Evolutionary conservation across 2,888 invertebrate genomes (phyloP).

Genomic region (Cerastoderma edule): DNA sequence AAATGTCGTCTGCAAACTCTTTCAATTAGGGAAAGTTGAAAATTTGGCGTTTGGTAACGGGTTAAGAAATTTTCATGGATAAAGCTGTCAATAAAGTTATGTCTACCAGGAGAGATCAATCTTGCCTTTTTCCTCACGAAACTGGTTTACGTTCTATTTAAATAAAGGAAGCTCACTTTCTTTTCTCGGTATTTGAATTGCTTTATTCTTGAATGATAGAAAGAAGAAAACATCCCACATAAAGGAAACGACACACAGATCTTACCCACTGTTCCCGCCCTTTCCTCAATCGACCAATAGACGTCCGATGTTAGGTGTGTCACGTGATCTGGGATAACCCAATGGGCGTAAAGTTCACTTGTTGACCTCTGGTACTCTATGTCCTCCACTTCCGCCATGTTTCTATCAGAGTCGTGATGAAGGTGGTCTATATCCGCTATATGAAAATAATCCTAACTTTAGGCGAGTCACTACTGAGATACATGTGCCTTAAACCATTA

Average conservation of each 20-base stretch:
- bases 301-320: conserved; percentile 49
- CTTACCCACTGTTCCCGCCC: conserved; percentile 42
- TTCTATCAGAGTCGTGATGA: conserved; percentile 18
- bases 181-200: no score
- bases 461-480: background rate
- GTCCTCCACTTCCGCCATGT: conserved; percentile 43
- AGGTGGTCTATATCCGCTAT: background rate
- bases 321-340: conserved; percentile 44
- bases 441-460: background rate
- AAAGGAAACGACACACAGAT: background rate
- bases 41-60: no score
- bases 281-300: conserved; percentile 55
- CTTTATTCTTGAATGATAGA: no score
- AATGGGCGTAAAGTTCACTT: conserved; percentile 47
- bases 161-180: no score
- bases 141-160: no score
- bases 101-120: no score
- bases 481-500: background rate
- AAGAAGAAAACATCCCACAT: background rate
- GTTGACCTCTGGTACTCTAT: conserved; percentile 54
- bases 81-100: no score
- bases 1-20: no score
- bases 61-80: no score
- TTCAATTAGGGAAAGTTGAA: no score
- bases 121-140: no score